Evolutionary conservation across 2,113 vertebrate genomes (phyloP), one percentile per base, ranked within the genome.

Genomic region (Ophiodon elongatus): DNA sequence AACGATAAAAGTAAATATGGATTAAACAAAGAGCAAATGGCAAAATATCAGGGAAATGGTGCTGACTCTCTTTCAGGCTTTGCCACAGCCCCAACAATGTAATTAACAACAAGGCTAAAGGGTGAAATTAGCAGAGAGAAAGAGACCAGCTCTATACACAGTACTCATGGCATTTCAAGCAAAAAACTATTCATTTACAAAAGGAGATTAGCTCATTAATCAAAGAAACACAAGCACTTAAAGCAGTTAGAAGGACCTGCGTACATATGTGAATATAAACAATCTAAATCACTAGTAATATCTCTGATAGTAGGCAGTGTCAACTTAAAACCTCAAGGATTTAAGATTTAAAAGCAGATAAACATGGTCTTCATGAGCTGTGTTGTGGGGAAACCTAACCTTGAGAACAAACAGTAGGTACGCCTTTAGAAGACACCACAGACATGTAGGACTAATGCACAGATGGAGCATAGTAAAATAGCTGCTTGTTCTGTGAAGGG

Each of bases 181-280:
- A 59, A 85, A 80, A 63, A 70, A 17, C n/a, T n/a, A 73, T 82
- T 68, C 14, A 69, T 71, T 63, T 63, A 25, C 31, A 52, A 54
- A 74, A 83, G 33, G 8, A 82, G 25, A 84, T 84, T 33, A 65
- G 66, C 47, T 77, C 66, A 76, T 90, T 77, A 72, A 79, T 84
- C 77, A 86, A 35, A 73, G 6, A 65, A 52, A 71, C 68, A 62
- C 14, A 62, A 63, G 21, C 35, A 71, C 29, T 35, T 52, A 19
- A 62, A 82, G 41, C 19, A 6, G 37, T 54, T 63, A 13, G 11
- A 33, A 56, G 23, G 31, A 45, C 19, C 39, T 35, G 19, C 17
- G 47, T 50, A 7, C 47, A 29, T 8, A 43, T 25, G 13, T 27
- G 7, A 62, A 35, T 23, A 25, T 17, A n/a, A 50, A 47, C 43